Evolutionary conservation across 1,140 invertebrate species (phyloP), one percentile per base, ranked within the genome.

Genomic region (Lasaia peninsularis): DNA sequence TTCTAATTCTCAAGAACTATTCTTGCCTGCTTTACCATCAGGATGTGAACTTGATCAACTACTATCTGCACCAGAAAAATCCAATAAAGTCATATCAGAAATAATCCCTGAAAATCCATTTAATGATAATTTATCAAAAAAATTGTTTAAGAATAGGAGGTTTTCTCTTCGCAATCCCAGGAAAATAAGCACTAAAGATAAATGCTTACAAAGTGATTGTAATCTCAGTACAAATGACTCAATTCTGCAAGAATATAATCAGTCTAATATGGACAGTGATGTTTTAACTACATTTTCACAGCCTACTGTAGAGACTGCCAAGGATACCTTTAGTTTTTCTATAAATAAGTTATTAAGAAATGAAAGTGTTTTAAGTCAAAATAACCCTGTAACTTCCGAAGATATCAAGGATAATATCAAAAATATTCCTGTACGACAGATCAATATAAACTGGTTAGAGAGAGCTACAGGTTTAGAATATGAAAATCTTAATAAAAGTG

Each of bases 111-210:
- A 63, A 24, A 76, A 62, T 58, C 65, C 66, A 58, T 83, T 69
- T 67, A 62, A 70, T 62, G 75, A 81, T 87, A 78, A 90, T 65
- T 83, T 93, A n/a, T 91, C 92, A 2, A 91, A 94, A 70, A 95
- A 95, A 74, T 86, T 95, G 53, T 95, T 95, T 82, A 89, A 92
- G 34, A 91, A 91, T 37, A 90, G 92, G 56, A 93, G 86, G 73
- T 93, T 95, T 80, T 90, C 91, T 18, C 93, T 95, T 72, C 87
- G 94, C 59, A 95, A 96, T 89, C 94, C 94, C 10, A 90, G 94
- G 72, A 96, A 96, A 80, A 60, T 92, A n/a, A 83, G 90, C 2
- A 35, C 48, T 6, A 84, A 72, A 55, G 53, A 55, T 0, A 55
- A 40, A 40, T 55, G 21, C 14, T 14, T 24, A 40, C 14, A 28